Base-by-base conservation (phyloP, 2,888 invertebrate genomes). In the Loripinus fragilis region DNA sequence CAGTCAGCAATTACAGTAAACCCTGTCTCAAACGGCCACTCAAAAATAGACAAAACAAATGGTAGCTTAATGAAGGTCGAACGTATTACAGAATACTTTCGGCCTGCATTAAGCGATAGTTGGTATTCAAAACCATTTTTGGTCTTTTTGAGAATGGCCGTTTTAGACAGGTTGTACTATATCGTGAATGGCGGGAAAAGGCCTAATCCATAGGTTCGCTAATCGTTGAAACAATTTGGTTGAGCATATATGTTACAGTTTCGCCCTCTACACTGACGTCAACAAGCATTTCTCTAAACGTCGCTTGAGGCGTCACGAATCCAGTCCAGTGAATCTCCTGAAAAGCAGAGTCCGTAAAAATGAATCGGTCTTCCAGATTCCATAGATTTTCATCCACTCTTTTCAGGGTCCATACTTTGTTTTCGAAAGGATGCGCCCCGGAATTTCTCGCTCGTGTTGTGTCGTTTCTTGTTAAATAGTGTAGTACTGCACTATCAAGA, bases 201-300 rank as follows among this genome's bases (percentile, higher is more conserved):
- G 41, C 25, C 5, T 38, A 38, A 38, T 8, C 38, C 38, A 38
- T 38, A 38, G 38, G 38, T 12, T 38, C 12, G 1, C 17, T 17
- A 5, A 20, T 25, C 25, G 55, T 55, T 10, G 55, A 23, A 5
- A 55, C 28, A 8, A 55, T 55, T 28, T 55, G 55, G 23, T 55
- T n/a, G 23, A 55, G 55, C 55, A 55, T 55, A 15, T n/a, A 55
- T 28, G 23, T 10, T n/a, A 55, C 55, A 25, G 23, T 23, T 25
- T 55, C 28, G 7, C 55, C 55, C 28, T 55, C n/a, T 8, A 55
- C 25, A 25, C 55, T 55, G 28, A 55, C 55, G 55, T 55, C 55
- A n/a, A 55, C 55, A 25, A 55, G 23, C 55, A 55, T 55, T 25
- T 55, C 55, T 5, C 8, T 55, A 28, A 55, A 55, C 5, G 55